Percentiles rank a stretch among this genome's conserved stretches.
Conservation (phyloP, 2,797 vertebrate species). For the Helostoma temminkii region DNA sequence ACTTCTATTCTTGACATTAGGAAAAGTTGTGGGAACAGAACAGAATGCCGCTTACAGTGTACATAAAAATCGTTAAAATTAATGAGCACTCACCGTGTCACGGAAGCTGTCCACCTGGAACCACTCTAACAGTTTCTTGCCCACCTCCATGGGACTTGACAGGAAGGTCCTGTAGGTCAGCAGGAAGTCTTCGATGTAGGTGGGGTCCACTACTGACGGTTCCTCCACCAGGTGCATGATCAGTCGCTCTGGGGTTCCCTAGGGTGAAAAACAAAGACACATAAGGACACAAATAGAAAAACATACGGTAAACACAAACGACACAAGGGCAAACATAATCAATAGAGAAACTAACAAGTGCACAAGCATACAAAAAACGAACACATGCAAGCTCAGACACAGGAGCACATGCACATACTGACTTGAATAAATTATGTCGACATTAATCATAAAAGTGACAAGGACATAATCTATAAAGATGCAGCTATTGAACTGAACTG, state of each 20-base stretch:
- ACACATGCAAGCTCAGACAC: not conserved
- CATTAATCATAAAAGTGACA: conserved; percentile 68
- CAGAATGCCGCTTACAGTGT: no score
- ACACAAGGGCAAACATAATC: conserved; percentile 30
- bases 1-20: no score
- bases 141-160: conserved; percentile 92
- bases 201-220: conserved; percentile 97
- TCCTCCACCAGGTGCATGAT: conserved; percentile 98
- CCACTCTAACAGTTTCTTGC: conserved; percentile 94
- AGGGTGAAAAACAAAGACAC: conserved; percentile 31
- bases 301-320: not conserved
- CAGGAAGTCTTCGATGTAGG: conserved; percentile 98
- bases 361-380: not conserved
- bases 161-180: conserved; percentile 96
- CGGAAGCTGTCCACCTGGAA: conserved; percentile 92
- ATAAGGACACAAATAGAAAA: not conserved
- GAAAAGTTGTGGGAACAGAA: no score
- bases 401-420: not conserved
- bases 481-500: conserved; percentile 47
- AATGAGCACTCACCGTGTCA: conserved; percentile 92
- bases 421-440: conserved; percentile 36
- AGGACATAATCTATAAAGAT: conserved; percentile 54
- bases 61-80: no score
- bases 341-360: not conserved
- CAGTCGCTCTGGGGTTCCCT: conserved; percentile 96